Percentiles rank a stretch among this genome's conserved stretches.
Conservation (phyloP, 2,888 invertebrate species). For the Homarus gammarus region DNA sequence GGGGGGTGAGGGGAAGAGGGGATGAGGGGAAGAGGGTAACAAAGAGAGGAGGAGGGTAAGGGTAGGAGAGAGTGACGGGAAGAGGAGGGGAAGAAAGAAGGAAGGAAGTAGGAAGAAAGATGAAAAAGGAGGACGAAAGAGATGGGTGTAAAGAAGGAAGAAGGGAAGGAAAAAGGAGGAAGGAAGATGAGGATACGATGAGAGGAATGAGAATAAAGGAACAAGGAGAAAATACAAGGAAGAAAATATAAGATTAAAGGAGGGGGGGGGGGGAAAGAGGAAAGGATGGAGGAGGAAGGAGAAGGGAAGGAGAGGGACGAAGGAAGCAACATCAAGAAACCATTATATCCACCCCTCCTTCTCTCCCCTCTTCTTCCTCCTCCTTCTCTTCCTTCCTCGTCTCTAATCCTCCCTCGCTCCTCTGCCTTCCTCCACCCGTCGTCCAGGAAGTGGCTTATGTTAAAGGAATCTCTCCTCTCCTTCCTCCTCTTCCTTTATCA, state of each 20-base stretch:
- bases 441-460: too few species aligned
- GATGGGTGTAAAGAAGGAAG: neutral
- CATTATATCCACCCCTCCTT: too few species aligned
- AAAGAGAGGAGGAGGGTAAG: neutral
- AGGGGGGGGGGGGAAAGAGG: neutral
- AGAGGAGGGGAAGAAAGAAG: neutral
- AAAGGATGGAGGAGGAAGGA: neutral
- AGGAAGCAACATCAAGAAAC: too few species aligned
- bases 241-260: neutral
- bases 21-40: neutral
- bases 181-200: neutral
- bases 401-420: too few species aligned
- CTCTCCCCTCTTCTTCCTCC: too few species aligned
- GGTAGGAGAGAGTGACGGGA: neutral
- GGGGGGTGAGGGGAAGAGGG: too few species aligned
- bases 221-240: neutral
- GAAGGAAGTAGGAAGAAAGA: neutral
- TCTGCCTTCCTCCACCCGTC: too few species aligned
- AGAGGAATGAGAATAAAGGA: neutral
- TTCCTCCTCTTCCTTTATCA: too few species aligned
- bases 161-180: neutral
- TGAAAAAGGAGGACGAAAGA: neutral
- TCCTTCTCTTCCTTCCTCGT: too few species aligned
- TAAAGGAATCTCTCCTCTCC: too few species aligned
- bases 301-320: neutral